Evolutionary conservation across 2,888 invertebrate species (phyloP).

Genomic region (Pyrocoelia pectoralis): DNA sequence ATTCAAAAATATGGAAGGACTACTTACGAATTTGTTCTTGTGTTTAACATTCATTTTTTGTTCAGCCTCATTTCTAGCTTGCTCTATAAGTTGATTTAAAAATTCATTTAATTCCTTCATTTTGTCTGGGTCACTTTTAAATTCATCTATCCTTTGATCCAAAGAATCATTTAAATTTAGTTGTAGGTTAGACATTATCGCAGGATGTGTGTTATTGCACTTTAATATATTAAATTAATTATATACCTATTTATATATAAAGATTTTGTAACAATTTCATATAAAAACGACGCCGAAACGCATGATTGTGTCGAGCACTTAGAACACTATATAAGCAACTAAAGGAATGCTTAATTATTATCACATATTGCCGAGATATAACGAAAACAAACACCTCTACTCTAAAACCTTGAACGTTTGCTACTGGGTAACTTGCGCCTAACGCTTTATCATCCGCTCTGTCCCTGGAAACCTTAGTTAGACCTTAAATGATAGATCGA

Average conservation of each 20-base stretch:
- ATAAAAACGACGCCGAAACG: constrained; percentile 2
- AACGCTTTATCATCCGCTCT: constrained; percentile 19
- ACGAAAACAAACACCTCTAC: neutral
- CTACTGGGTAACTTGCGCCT: neutral
- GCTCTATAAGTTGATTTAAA: constrained; percentile 56
- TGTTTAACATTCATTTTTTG: constrained; percentile 46
- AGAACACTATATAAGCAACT: constrained; percentile 21
- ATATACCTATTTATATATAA: constrained; percentile 12
- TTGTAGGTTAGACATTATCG: constrained; percentile 51
- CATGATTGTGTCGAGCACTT: constrained; percentile 19
- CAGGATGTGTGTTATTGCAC: constrained; percentile 32
- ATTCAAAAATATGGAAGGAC: constrained; percentile 8
- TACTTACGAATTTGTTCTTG: constrained; percentile 54
- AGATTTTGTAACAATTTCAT: neutral
- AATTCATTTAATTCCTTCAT: constrained; percentile 58
- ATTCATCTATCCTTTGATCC: constrained; percentile 54
- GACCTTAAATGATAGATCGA: constrained; percentile 22
- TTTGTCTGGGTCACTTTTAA: constrained; percentile 57
- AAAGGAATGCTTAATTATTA: constrained; percentile 17
- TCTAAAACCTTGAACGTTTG: constrained; percentile 6
- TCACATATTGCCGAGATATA: constrained; percentile 25
- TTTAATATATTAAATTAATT: neutral
- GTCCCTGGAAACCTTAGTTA: constrained; percentile 30
- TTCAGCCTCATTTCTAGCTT: constrained; percentile 56
- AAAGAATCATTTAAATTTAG: constrained; percentile 53